Conservation (phyloP, 2,888 invertebrate species). For the Ornithoptera alexandrae region DNA sequence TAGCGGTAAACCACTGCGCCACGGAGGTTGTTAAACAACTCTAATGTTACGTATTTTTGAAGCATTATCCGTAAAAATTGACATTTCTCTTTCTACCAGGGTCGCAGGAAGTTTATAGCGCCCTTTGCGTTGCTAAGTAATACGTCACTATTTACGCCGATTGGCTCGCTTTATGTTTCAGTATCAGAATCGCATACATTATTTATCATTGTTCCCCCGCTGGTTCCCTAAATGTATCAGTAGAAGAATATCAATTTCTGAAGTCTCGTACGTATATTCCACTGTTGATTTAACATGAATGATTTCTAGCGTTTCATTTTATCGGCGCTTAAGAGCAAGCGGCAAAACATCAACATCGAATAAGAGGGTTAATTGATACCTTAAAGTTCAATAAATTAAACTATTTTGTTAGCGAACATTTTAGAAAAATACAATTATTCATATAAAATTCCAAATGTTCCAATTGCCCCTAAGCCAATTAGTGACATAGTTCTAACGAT, state of each 20-base stretch:
- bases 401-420: no score
- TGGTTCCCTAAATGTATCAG: not conserved
- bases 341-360: no score
- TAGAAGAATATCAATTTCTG: not conserved
- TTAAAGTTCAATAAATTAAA: no score
- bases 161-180: slow-evolving; percentile 10
- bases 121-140: slow-evolving; percentile 6
- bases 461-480: not conserved
- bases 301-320: not conserved
- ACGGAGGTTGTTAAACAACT: not conserved
- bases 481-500: not conserved
- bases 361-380: no score
- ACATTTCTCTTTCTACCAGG: not conserved
- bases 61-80: not conserved
- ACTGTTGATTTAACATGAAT: not conserved
- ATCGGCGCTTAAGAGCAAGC: no score
- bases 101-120: slow-evolving; percentile 2
- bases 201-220: slow-evolving; percentile 2
- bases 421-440: no score
- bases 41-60: not conserved
- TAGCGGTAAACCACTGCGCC: slow-evolving; percentile 1
- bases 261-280: not conserved
- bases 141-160: slow-evolving; percentile 28
- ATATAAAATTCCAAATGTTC: not conserved
- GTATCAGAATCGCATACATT: slow-evolving; percentile 16